Evolutionary conservation across 2,888 invertebrate genomes (phyloP).

Genomic region (Hirudinaria manillensis): DNA sequence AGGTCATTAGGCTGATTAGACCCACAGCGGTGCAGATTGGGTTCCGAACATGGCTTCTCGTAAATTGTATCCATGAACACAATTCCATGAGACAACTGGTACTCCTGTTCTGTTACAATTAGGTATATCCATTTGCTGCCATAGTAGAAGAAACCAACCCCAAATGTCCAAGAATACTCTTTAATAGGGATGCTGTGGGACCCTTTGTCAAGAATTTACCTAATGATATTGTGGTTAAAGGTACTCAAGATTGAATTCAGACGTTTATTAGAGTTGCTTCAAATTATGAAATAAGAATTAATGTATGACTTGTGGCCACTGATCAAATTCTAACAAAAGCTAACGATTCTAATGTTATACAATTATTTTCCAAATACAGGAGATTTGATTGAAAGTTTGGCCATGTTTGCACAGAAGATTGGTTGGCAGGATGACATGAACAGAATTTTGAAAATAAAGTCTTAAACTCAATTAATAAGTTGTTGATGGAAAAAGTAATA

Average conservation of each 20-base stretch:
- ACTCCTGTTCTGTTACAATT: not conserved
- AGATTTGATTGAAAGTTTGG: constrained; percentile 1
- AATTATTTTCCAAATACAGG: not conserved
- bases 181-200: constrained; percentile 38
- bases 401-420: not conserved
- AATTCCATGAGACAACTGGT: not conserved
- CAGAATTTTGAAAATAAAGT: not conserved
- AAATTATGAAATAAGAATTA: no score
- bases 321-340: no score
- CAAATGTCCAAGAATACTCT: constrained; percentile 37
- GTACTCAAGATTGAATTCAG: constrained; percentile 5
- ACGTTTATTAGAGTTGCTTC: no score
- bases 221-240: constrained; percentile 19
- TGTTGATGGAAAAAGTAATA: no score
- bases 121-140: constrained; percentile 41
- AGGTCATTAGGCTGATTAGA: no score
- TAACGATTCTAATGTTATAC: not conserved
- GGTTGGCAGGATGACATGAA: constrained; percentile 9
- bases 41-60: not conserved
- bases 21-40: no score
- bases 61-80: not conserved
- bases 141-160: constrained; percentile 34
- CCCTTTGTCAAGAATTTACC: constrained; percentile 32
- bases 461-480: no score
- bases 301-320: no score